phyloP scores from a whole-genome alignment of 2,888 invertebrate genomes.

The Strigamia maritima region DNA sequence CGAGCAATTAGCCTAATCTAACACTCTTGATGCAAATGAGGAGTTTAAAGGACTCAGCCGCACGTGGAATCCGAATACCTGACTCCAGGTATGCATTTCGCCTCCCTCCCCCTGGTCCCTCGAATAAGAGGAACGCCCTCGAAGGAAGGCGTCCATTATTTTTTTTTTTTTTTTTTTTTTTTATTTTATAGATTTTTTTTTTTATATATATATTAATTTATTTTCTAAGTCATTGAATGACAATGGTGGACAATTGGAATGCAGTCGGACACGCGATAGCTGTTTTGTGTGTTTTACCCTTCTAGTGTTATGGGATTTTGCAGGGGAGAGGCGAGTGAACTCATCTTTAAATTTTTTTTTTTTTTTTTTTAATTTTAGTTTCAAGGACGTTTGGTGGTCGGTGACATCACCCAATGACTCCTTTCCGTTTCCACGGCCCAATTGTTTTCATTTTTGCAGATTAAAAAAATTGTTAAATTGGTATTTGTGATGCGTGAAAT shows the following conservation, averaged over 20 bases:
- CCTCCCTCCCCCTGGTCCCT: background rate
- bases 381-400: background rate
- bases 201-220: too few species aligned
- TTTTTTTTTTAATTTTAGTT: background rate
- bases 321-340: background rate
- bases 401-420: background rate
- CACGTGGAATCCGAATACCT: constrained; percentile 17
- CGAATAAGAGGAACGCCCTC: background rate
- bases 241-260: background rate
- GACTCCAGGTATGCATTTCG: background rate
- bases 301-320: background rate
- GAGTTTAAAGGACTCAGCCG: background rate
- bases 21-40: background rate
- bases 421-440: constrained; percentile 7
- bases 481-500: background rate
- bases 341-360: background rate
- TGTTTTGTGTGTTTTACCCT: background rate
- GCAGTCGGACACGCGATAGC: background rate
- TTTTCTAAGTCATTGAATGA: background rate
- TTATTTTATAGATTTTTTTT: background rate
- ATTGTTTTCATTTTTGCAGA: background rate
- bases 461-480: background rate
- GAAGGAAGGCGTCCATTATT: background rate
- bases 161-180: background rate
- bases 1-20: constrained; percentile 14